Conservation (phyloP, 92 coral and sea anemone species). For the Metridium senile region DNA sequence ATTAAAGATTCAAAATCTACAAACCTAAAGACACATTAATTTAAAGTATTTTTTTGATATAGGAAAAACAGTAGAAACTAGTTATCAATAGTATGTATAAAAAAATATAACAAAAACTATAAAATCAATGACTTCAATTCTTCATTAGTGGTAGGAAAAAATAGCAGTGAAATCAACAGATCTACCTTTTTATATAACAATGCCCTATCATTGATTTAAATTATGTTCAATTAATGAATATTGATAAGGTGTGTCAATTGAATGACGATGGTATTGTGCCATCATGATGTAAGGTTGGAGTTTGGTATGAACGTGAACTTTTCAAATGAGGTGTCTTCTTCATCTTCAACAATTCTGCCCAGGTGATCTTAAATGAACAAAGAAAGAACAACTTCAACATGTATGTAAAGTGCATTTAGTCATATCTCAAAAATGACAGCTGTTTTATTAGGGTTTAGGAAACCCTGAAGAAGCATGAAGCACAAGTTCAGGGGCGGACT, state of each 20-base stretch:
- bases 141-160: too few species aligned
- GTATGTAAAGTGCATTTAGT: neutral
- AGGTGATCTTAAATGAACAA: conserved; percentile 55
- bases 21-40: too few species aligned
- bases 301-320: conserved; percentile 68
- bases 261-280: neutral
- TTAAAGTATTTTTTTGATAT: too few species aligned
- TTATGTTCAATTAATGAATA: neutral
- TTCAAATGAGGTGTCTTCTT: conserved; percentile 56
- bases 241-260: neutral
- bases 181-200: neutral
- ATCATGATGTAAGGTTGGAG: conserved; percentile 17
- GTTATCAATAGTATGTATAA: too few species aligned
- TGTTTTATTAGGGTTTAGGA: neutral
- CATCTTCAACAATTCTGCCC: conserved; percentile 66
- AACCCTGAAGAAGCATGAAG: too few species aligned
- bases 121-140: too few species aligned
- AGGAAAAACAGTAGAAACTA: too few species aligned
- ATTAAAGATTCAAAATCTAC: too few species aligned
- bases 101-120: too few species aligned
- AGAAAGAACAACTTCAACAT: conserved; percentile 6
- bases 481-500: too few species aligned
- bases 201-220: neutral
- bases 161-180: neutral
- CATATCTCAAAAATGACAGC: neutral